A percentile compares a stretch with the other conserved stretches of the same genome.
Evolutionary conservation across 2,113 vertebrate genomes (phyloP).

Genomic region (Eonycteris spelaea): DNA sequence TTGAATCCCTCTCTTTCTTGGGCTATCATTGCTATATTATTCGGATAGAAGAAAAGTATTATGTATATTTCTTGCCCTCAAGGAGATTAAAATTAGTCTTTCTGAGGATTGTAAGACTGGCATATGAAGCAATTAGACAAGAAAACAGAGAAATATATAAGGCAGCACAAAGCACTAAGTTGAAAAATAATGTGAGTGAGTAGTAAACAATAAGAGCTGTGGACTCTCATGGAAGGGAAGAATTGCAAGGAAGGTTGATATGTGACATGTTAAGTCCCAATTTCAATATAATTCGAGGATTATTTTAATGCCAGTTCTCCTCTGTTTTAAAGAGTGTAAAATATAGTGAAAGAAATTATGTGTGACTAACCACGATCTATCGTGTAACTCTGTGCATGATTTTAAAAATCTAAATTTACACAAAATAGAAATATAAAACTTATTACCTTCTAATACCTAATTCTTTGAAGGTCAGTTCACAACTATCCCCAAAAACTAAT

Average conservation of each 20-base stretch:
- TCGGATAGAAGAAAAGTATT: not conserved
- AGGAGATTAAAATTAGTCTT: conserved; percentile 37
- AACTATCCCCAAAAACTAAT: not conserved
- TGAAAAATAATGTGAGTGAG: not conserved
- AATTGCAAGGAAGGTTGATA: not conserved
- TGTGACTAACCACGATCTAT: too few relatives aligned
- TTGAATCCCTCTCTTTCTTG: not conserved
- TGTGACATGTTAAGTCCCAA: not conserved
- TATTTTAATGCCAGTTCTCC: not conserved
- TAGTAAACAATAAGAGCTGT: not conserved
- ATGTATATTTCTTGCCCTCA: not conserved
- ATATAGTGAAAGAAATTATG: not conserved
- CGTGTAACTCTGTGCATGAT: too few relatives aligned
- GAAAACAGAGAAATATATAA: not conserved
- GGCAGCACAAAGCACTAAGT: not conserved
- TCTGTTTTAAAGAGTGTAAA: not conserved
- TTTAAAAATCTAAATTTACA: not conserved
- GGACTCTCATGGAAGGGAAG: not conserved
- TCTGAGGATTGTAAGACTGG: conserved; percentile 1
- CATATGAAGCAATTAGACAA: not conserved
- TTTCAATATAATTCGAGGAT: not conserved
- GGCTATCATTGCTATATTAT: not conserved
- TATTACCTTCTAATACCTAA: too few relatives aligned
- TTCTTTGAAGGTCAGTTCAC: not conserved
- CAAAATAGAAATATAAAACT: too few relatives aligned